A percentile compares a stretch with the other conserved stretches of the same genome.
Evolutionary conservation across 2,113 vertebrate species (phyloP).

Genomic region (Climacteris rufus): DNA sequence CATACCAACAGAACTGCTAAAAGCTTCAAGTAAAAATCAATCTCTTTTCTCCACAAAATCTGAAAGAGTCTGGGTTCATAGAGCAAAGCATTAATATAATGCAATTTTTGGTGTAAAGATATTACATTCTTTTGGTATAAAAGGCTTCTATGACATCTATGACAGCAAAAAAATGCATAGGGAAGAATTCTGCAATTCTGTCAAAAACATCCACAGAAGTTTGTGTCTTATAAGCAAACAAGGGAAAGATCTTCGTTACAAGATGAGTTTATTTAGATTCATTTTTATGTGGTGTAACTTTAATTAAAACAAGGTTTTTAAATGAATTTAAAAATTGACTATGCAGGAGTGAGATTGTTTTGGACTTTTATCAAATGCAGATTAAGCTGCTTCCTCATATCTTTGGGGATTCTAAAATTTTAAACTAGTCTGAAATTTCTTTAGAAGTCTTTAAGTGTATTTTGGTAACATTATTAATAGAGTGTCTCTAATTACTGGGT

Average conservation of each 20-base stretch:
- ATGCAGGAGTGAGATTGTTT: not conserved
- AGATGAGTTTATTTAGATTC: not conserved
- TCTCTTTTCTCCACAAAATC: not conserved
- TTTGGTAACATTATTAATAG: slow-evolving; percentile 53
- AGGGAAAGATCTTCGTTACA: not conserved
- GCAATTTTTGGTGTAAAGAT: not conserved
- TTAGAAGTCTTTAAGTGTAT: slow-evolving; percentile 32
- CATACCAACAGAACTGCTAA: not conserved
- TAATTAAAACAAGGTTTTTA: not conserved
- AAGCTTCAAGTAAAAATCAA: slow-evolving; percentile 26
- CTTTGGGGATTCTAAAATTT: slow-evolving; percentile 27
- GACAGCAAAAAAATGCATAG: not conserved
- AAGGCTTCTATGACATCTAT: not conserved
- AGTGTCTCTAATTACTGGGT: slow-evolving; percentile 40
- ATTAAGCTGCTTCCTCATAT: not conserved
- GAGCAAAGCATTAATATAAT: not conserved
- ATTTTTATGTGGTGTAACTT: not conserved
- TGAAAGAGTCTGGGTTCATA: not conserved
- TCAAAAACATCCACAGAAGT: not conserved
- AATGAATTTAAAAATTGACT: slow-evolving; percentile 6
- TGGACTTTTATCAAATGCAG: not conserved
- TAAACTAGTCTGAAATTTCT: slow-evolving; percentile 40
- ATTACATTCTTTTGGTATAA: not conserved
- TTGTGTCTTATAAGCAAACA: not conserved
- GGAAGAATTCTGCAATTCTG: not conserved